Evolutionary conservation across 2,113 vertebrate genomes (phyloP).

Genomic region (Plecotus auritus): DNA sequence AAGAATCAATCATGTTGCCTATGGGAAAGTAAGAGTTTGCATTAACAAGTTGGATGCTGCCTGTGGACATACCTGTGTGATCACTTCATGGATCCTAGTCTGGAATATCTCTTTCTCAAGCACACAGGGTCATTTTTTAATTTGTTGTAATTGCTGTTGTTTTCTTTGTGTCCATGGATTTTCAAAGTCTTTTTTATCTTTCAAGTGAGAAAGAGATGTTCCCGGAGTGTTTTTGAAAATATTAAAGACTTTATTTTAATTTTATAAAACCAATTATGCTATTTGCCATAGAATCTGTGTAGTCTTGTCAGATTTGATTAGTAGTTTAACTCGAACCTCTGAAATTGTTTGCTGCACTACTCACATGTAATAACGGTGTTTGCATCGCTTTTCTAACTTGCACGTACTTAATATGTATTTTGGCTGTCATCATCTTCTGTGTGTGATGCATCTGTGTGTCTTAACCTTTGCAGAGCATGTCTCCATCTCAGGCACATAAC

Average conservation of each 20-base stretch:
- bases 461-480: slow-evolving; percentile 96
- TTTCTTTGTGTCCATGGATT: not conserved
- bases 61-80: not conserved
- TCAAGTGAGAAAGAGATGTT: not conserved
- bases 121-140: not conserved
- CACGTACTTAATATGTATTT: slow-evolving; percentile 4
- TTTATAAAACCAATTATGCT: not conserved
- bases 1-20: not conserved
- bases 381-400: slow-evolving; percentile 49
- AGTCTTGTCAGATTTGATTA: not conserved
- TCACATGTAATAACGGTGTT: not conserved
- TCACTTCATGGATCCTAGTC: not conserved
- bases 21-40: not conserved
- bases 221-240: not conserved
- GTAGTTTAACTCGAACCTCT: not conserved
- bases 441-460: slow-evolving; percentile 85
- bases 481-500: slow-evolving; percentile 86
- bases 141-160: not conserved
- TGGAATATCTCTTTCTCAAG: not conserved
- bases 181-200: not conserved
- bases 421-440: slow-evolving; percentile 51
- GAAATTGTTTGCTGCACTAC: not conserved
- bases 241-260: not conserved
- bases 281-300: not conserved
- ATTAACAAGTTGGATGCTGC: not conserved